Conservation (phyloP, 23 tunicate species). For the Clavelina lepadiformis region DNA sequence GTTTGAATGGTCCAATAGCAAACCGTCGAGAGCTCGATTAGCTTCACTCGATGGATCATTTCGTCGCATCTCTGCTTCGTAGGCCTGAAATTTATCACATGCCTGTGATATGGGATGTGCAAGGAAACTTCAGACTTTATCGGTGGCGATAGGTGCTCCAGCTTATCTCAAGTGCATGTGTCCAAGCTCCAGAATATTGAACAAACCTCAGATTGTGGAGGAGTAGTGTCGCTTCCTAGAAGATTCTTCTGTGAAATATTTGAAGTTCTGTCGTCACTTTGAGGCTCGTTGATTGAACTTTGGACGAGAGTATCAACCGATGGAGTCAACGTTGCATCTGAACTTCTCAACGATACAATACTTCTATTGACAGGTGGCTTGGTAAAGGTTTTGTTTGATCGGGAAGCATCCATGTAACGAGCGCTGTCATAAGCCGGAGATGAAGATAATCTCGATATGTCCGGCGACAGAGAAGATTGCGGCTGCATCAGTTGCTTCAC, state of each 20-base stretch:
- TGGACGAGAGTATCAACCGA: slow-evolving; percentile 75
- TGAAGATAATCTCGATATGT: slow-evolving; percentile 19
- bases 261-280: too few species aligned
- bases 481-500: too few species aligned
- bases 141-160: too few species aligned
- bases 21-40: too few species aligned
- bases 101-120: too few species aligned
- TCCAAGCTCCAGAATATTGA: too few species aligned
- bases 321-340: slow-evolving; percentile 63
- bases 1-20: slow-evolving; percentile 54
- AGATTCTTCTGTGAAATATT: too few species aligned
- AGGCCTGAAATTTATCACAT: slow-evolving; percentile 49
- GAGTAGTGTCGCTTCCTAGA: too few species aligned
- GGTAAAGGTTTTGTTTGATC: neutral
- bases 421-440: slow-evolving; percentile 57
- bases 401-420: slow-evolving; percentile 12
- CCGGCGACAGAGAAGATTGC: slow-evolving; percentile 52
- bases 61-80: slow-evolving; percentile 41
- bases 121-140: too few species aligned
- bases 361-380: slow-evolving; percentile 3
- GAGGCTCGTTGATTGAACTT: slow-evolving; percentile 28
- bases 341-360: slow-evolving; percentile 34
- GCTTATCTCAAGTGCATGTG: too few species aligned
- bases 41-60: too few species aligned
- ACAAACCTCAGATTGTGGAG: too few species aligned